Evolutionary conservation across 2,113 vertebrate genomes (phyloP), one percentile per base, ranked within the genome.

Genomic region (Speoplatyrhinus poulsoni): DNA sequence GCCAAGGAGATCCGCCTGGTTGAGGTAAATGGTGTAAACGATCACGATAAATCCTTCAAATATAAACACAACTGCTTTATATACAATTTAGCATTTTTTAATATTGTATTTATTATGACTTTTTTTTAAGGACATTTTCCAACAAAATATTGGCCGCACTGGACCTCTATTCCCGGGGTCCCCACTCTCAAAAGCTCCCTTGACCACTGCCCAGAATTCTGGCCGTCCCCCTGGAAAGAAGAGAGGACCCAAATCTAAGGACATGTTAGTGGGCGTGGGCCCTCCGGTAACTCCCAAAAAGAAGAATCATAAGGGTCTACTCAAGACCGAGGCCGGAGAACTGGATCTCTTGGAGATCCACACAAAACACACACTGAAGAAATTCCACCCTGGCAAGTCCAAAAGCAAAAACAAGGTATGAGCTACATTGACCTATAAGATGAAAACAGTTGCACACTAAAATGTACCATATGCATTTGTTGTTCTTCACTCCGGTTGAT

Each of bases 1-100:
- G 95, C 95, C 77, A 96, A 95, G 84, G 95, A 97, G 88, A 95
- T 97, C 70, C 93, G 95, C 46, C 90, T 96, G 62, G 95, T 96
- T 67, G 96, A 97, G 92, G 96, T 97, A 86, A 89, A 82, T 49
- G 0, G 9, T 13, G 0, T 10, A 58, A 59, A 57, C 3, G 13
- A 1, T 50, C 12, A 16, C 13, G 12, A 41, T 53, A 53, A 53
- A 53, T 15, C 12, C 52, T 53, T 53, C 0, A n/a, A 15, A n/a
- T 61, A n/a, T 46, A 16, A 11, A 56, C 53, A 58, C 0, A 41
- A 41, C 4, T 41, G 36, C 26, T 58, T 11, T 11, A 33, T 58
- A 47, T 19, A 49, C 33, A 26, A 13, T 13, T 8, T 50, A 3
- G 56, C 19, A 12, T 53, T 67, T 16, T 59, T 26, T n/a, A 46